Evolutionary conservation across 1,140 invertebrate species (phyloP).

Genomic region (Antheraea mylitta): DNA sequence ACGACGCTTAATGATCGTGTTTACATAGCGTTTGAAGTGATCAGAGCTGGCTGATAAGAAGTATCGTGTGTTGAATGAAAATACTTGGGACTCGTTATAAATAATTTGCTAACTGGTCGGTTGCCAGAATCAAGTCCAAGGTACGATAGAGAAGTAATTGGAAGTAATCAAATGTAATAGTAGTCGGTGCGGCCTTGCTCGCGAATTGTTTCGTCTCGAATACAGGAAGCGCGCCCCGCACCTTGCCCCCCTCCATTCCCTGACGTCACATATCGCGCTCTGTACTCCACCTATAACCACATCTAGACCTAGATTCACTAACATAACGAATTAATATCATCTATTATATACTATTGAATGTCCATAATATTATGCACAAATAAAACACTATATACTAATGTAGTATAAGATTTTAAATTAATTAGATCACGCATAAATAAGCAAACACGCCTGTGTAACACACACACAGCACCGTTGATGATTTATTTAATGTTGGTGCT

Average conservation of each 20-base stretch:
- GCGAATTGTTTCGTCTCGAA: conserved; percentile 14
- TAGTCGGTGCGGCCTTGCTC: conserved; percentile 5
- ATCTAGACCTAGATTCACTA: not conserved
- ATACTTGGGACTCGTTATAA: not conserved
- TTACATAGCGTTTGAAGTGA: too few relatives aligned
- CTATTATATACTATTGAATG: too few relatives aligned
- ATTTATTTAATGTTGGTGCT: too few relatives aligned
- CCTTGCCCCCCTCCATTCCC: not conserved
- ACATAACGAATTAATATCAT: not conserved
- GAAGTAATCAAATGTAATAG: conserved; percentile 13
- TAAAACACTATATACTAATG: too few relatives aligned
- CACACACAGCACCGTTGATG: too few relatives aligned
- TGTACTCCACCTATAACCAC: not conserved
- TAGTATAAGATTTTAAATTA: too few relatives aligned
- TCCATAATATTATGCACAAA: too few relatives aligned
- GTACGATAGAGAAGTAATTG: not conserved
- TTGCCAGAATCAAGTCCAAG: not conserved
- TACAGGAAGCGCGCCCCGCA: conserved; percentile 8
- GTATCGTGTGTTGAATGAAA: not conserved
- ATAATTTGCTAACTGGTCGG: not conserved
- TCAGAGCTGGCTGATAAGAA: too few relatives aligned
- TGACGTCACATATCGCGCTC: not conserved
- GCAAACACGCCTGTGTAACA: too few relatives aligned
- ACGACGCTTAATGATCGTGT: too few relatives aligned
- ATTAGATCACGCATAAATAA: too few relatives aligned